Evolutionary conservation across 2,797 vertebrate genomes (phyloP), one percentile per base, ranked within the genome.

Genomic region (Xyrichtys novacula): DNA sequence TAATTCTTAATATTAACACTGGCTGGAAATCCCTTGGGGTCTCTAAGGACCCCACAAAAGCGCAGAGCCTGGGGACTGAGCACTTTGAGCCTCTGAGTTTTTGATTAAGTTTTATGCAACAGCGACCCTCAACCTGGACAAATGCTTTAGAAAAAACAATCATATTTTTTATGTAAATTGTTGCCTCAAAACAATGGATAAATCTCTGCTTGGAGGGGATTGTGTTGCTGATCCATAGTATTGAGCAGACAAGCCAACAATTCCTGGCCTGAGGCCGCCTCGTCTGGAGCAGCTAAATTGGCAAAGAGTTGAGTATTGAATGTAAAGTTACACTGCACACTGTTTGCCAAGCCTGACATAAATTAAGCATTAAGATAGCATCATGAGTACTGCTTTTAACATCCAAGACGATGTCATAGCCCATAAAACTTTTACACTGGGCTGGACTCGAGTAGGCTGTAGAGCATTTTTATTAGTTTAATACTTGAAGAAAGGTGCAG

Each of bases 1-100:
- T 86, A 88, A 86, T 85, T 81, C 80, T 86, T 90, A n/a, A n/a
- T n/a, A 90, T 93, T 92, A 94, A 91, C 71, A 74, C 78, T 70
- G 76, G 78, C 78, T 83, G 82, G 77, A 73, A 78, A 89, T 58
- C 73, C 86, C 83, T 78, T 16, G 70, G 81, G 77, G 74, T 76
- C 81, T 81, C 83, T 73, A 58, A 73, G 76, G 71, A 83, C 62
- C 56, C 68, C 66, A 47, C 69, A 68, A 78, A 78, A 77, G 56
- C 36, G 38, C 9, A 17, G 6, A 65, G 49, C 58, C 44, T 17
- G 8, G 26, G 49, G 69, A 65, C 48, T 42, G 19, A 55, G 46
- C 64, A 56, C 38, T 50, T 22, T 40, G 49, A 43, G 50, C 32
- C 17, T 36, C 14, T 4, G 38, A 39, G 46, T 36, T 44, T 44